Base-by-base conservation (phyloP, 2,797 vertebrate genomes). In the Manis crassicaudata region DNA sequence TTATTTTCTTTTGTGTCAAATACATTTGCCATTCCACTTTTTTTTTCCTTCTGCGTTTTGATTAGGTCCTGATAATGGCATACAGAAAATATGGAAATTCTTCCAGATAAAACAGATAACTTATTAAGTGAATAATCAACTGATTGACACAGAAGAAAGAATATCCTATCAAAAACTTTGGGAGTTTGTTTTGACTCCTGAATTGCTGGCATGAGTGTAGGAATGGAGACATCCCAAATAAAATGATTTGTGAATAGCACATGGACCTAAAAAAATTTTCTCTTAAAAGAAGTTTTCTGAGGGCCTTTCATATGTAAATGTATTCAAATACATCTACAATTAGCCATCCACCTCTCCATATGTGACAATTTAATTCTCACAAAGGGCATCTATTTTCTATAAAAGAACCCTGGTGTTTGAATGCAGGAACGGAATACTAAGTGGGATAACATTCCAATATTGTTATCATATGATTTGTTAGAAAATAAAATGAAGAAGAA, bases 351-450 rank as follows among this genome's bases (percentile, higher is more conserved):
- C 43, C 21, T 88, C 72, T 92, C 77, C 3, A 21, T 82, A 88
- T 85, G 72, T 90, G 58, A 70, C 17, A 13, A 75, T 72, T 90
- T 94, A 89, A 52, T 91, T 92, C 32, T 85, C 20, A 79, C 18
- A 77, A 83, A 86, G 25, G 35, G 21, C 56, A 9, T 72, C 14
- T 67, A 85, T 77, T 87, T 60, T 72, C 65, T 77, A 89, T 60
- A 58, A 90, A 96, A 96, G 27, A 91, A 92, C 0, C 5, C 23
- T 62, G 14, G 40, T 40, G 7, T 86, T 88, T 90, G 60, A 96
- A 92, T 91, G 40, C 14, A 86, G 70, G 43, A 86, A 75, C 17
- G 90, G 82, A 96, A 97, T 90, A 81, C 56, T 92, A 96, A 95
- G n/a, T 77, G 88, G 86, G 17, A 92, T 82, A 92, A 52, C 23